These are phyloP conservation scores for Poeciliopsis paucimaculata DNA, from an alignment of 2,797 vertebrate genomes.

Conservation along the genomic window DNA sequence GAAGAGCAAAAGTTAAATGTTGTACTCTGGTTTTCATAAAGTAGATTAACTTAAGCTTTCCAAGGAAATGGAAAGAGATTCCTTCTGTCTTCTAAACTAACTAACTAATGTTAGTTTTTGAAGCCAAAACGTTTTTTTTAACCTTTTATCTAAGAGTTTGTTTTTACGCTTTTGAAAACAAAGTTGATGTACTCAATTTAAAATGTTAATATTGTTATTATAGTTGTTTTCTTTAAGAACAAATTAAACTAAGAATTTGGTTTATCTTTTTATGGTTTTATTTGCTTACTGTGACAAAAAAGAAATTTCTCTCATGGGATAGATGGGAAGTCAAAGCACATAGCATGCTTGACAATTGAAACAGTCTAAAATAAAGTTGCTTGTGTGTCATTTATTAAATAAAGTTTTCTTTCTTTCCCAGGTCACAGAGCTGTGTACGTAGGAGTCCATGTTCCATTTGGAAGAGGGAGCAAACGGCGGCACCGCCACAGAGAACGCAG, in stretches of 20 bases:
- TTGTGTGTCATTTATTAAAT: background rate
- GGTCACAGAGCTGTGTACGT: constrained; percentile 97
- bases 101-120: background rate
- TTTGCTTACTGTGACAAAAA: background rate
- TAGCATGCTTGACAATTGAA: background rate
- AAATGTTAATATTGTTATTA: background rate
- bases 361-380: background rate
- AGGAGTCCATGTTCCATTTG: constrained; percentile 93
- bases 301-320: background rate
- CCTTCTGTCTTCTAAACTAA: constrained; percentile 14
- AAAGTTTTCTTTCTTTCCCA: constrained; percentile 52
- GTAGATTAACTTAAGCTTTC: constrained; percentile 21
- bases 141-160: constrained; percentile 1
- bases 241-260: background rate
- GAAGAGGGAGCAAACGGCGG: constrained; percentile 87
- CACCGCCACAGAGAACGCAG: constrained; percentile 92
- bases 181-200: background rate
- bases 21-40: constrained; percentile 45
- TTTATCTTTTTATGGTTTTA: background rate
- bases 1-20: constrained; percentile 37
- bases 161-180: background rate
- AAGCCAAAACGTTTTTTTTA: background rate
- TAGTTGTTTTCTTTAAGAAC: background rate
- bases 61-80: constrained; percentile 22
- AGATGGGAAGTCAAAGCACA: background rate